phyloP scores from a whole-genome alignment of 2,888 invertebrate species.

The Drosophila infuscata region DNA sequence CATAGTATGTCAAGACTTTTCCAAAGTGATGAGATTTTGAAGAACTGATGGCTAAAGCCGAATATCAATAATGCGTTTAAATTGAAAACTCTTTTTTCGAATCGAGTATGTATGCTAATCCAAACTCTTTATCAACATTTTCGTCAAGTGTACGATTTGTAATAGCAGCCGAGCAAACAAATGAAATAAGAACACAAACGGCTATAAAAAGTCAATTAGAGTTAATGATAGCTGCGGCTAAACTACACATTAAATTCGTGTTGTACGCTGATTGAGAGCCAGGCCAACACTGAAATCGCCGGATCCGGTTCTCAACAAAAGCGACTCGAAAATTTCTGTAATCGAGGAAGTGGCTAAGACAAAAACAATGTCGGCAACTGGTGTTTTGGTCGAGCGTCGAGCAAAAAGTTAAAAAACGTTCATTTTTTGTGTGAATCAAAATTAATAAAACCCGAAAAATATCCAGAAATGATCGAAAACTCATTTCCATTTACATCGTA shows the following conservation, averaged over 20 bases:
- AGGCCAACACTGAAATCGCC: constrained; percentile 26
- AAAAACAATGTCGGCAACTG: constrained; percentile 31
- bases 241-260: constrained; percentile 66
- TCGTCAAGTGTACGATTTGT: constrained; percentile 33
- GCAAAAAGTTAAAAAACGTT: neutral
- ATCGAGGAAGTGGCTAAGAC: constrained; percentile 71
- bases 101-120: neutral
- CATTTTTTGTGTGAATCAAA: constrained; percentile 62
- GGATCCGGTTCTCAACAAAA: constrained; percentile 38
- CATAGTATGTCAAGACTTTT: neutral
- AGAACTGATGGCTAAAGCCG: neutral
- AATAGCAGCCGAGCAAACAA: constrained; percentile 32
- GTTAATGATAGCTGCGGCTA: constrained; percentile 75
- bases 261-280: constrained; percentile 44
- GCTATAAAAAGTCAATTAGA: constrained; percentile 77
- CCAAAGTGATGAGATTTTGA: no score
- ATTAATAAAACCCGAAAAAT: constrained; percentile 58
- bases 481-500: constrained; percentile 43
- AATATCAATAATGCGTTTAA: neutral
- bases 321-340: constrained; percentile 50
- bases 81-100: neutral
- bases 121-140: neutral
- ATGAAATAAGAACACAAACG: constrained; percentile 56
- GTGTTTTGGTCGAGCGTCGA: constrained; percentile 35
- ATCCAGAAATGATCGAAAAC: constrained; percentile 37